Conservation (phyloP, 2,888 invertebrate species). For the Chaitophorus viminalis region DNA sequence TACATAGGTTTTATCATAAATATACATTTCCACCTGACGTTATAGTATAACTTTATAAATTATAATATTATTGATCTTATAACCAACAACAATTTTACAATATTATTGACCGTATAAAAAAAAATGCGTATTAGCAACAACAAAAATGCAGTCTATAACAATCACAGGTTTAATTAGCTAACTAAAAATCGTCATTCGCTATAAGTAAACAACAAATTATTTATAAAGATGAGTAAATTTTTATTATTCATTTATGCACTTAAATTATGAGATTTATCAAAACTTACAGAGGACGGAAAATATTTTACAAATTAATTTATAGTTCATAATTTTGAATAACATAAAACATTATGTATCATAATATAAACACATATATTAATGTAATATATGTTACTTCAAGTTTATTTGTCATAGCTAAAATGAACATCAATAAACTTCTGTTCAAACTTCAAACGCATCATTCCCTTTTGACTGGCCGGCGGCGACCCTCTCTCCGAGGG, state of each 20-base stretch:
- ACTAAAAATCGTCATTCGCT: neutral
- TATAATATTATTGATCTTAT: too few relatives aligned
- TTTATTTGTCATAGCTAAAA: constrained; percentile 2
- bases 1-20: too few relatives aligned
- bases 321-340: neutral
- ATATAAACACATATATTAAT: too few relatives aligned
- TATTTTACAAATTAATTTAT: neutral
- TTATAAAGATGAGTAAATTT: neutral
- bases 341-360: neutral
- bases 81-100: too few relatives aligned
- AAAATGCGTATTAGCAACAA: too few relatives aligned
- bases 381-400: too few relatives aligned
- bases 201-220: neutral
- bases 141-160: too few relatives aligned
- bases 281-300: neutral
- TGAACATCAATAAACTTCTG: constrained; percentile 42
- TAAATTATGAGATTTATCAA: neutral
- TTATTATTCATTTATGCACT: neutral
- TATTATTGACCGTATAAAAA: too few relatives aligned
- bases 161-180: too few relatives aligned
- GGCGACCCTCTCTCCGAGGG: constrained; percentile 33
- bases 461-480: neutral
- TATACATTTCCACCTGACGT: too few relatives aligned
- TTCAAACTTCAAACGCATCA: constrained; percentile 41
- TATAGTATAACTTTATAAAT: too few relatives aligned